Base-by-base conservation (phyloP, 2,888 invertebrate genomes). In the Chamaedrilus cognettii region DNA sequence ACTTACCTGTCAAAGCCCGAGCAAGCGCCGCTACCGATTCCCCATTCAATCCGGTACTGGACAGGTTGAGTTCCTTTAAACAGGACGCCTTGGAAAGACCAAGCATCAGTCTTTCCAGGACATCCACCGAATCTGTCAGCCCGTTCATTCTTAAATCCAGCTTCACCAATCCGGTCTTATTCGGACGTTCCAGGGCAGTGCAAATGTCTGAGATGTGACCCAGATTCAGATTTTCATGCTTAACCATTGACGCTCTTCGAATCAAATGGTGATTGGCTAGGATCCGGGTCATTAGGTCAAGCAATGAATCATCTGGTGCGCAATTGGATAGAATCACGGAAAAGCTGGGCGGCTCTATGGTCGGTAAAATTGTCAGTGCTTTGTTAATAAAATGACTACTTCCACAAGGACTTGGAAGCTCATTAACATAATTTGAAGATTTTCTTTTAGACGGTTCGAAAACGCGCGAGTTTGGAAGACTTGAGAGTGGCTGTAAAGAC, bases 1-100 rank as follows among this genome's bases (percentile, higher is more conserved):
- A n/a, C 19, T 66, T 7, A 52, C 55, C 55, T 52, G 55, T 26
- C 11, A 52, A 19, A 23, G 55, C 55, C 15, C 26, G 11, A 42
- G 42, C 42, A 15, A 42, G 42, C 11, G 42, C 11, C 42, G 42
- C 19, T 11, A 42, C 42, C 3, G 78, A 78, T 3, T 71, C 70
- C 26, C 74, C 70, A 49, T 77, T 77, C 35, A 82, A 70, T 4
- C 78, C 78, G 1, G 78, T 79, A 7, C 81, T 80, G 11, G 79
- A 78, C 19, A 81, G 69, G 65, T 81, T 81, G 28, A 82, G 70
- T 33, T 75, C 71, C 7, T 75, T 71, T 32, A 82, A 65, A 26
- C 72, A 70, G 23, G 72, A 69, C 59, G 80, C 79, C 55, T 52
- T 15, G 7, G 55, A 7, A 26, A 52, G 23, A 19, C 55, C 55